Conservation (phyloP, 2,113 vertebrate genomes). For the Macroglossus sobrinus region DNA sequence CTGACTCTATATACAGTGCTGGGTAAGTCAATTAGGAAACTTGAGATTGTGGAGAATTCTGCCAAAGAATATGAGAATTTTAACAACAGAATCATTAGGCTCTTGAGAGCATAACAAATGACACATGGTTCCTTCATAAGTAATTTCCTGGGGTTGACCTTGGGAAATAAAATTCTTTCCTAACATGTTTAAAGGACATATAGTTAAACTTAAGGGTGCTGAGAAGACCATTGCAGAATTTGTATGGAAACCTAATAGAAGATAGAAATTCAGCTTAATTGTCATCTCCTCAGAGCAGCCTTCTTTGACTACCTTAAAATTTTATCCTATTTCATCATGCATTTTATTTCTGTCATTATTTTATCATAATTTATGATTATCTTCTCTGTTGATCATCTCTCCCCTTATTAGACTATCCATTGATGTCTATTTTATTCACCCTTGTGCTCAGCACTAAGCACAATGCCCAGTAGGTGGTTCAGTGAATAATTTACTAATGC, state of each 20-base stretch:
- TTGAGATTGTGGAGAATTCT: slow-evolving; percentile 25
- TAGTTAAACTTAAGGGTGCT: slow-evolving; percentile 5
- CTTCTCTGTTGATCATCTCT: neutral
- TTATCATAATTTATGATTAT: slow-evolving; percentile 24
- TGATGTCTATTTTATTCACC: neutral
- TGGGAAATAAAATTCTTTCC: slow-evolving; percentile 32
- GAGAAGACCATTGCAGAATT: slow-evolving; percentile 14
- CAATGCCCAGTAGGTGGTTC: neutral
- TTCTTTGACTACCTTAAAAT: slow-evolving; percentile 5
- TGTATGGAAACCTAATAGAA: slow-evolving; percentile 22
- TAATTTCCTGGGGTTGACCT: slow-evolving; percentile 23
- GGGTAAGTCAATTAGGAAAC: slow-evolving; percentile 84
- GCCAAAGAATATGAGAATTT: slow-evolving; percentile 33
- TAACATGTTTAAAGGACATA: slow-evolving; percentile 31
- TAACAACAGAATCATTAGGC: slow-evolving; percentile 28
- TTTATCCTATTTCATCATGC: slow-evolving; percentile 16
- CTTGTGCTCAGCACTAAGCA: neutral
- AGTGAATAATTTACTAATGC: neutral
- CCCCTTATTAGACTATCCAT: neutral
- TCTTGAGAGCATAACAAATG: neutral
- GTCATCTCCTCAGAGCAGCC: neutral
- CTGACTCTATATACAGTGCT: slow-evolving; percentile 93
- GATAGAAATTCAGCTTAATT: neutral
- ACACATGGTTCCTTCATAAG: neutral
- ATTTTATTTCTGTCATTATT: slow-evolving; percentile 26